phyloP scores from a whole-genome alignment of 2,113 vertebrate genomes.

The Myiozetetes cayanensis region DNA sequence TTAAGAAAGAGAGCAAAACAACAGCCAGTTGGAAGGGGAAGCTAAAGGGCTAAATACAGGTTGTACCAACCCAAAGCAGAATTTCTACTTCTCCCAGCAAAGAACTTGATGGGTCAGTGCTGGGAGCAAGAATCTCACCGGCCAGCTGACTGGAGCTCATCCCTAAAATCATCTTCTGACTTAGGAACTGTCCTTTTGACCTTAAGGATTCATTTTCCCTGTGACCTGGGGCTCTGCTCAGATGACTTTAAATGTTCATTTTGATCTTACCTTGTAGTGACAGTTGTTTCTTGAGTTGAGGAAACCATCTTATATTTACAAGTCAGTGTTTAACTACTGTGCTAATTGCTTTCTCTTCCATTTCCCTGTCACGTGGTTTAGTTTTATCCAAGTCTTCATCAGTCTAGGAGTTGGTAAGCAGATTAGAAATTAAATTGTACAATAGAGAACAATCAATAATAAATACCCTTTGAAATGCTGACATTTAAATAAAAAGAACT shows the following conservation, averaged over 20 bases:
- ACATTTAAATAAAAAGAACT: neutral
- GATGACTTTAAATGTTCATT: neutral
- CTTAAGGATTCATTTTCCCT: neutral
- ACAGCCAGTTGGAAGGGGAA: neutral
- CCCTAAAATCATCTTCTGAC: neutral
- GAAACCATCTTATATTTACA: neutral
- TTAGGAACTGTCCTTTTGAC: neutral
- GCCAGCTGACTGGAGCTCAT: neutral
- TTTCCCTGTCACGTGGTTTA: neutral
- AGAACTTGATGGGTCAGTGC: neutral
- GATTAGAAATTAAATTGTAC: neutral
- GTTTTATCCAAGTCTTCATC: neutral
- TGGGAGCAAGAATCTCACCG: neutral
- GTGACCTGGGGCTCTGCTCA: neutral
- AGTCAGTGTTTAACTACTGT: neutral
- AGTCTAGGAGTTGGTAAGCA: neutral
- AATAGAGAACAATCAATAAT: neutral
- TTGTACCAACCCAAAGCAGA: neutral
- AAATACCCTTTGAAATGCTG: neutral
- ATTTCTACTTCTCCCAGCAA: neutral
- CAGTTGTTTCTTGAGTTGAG: neutral
- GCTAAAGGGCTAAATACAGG: neutral
- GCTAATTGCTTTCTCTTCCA: neutral
- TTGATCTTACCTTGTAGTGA: neutral
- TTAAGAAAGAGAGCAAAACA: neutral